Conservation (phyloP, 2,113 vertebrate species). For the Crotalus viridis region DNA sequence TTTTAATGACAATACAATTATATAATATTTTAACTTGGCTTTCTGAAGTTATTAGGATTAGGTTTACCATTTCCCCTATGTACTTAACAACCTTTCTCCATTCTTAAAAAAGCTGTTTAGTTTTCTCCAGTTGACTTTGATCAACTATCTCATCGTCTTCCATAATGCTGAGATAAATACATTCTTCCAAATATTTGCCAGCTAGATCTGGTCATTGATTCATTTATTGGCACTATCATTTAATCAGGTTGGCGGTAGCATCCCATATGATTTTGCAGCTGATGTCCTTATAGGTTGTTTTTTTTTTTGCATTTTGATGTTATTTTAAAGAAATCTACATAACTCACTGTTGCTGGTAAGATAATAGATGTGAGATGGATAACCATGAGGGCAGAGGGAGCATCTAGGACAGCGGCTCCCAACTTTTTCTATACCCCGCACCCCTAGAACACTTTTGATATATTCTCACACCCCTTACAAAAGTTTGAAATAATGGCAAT, state of each 20-base stretch:
- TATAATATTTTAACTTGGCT: background rate
- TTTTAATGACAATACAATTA: background rate
- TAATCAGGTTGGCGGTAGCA: background rate
- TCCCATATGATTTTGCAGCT: background rate
- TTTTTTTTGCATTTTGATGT: background rate
- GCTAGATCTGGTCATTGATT: no score
- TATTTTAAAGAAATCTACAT: background rate
- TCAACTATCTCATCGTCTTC: background rate
- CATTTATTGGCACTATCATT: background rate
- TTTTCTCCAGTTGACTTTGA: background rate
- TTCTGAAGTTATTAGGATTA: constrained; percentile 18
- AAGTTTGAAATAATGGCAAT: no score
- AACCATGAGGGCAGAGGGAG: background rate
- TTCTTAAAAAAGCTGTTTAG: background rate
- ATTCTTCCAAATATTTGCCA: background rate
- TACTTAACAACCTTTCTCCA: background rate
- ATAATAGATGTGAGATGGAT: background rate
- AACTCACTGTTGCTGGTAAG: background rate
- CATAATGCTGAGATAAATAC: background rate
- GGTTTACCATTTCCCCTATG: background rate
- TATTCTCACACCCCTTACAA: no score
- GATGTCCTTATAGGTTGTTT: no score
- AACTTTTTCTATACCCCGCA: no score
- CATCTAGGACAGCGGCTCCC: background rate
- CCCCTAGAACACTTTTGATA: no score